phyloP scores from a whole-genome alignment of 2,888 invertebrate genomes.

The Cyclophora albipunctata region DNA sequence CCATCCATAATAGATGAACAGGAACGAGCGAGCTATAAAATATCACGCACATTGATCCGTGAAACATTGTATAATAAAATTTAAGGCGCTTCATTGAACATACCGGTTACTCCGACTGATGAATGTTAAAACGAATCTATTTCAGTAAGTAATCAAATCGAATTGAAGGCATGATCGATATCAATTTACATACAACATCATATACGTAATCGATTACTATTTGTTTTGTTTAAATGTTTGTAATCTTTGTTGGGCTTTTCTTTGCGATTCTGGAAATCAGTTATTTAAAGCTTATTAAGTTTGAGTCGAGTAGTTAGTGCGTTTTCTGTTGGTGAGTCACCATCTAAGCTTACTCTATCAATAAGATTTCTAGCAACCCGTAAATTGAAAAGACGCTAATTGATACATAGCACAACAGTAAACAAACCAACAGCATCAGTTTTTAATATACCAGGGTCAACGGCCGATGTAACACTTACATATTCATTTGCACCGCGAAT shows the following conservation, averaged over 20 bases:
- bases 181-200: background rate
- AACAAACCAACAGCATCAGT: conserved; percentile 4
- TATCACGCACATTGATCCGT: conserved; percentile 19
- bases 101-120: background rate
- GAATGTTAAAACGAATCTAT: background rate
- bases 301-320: too few relatives aligned
- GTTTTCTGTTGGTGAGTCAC: too few relatives aligned
- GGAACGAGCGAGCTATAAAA: conserved; percentile 31
- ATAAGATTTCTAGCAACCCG: too few relatives aligned
- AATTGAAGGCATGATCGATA: background rate
- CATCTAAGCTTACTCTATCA: too few relatives aligned
- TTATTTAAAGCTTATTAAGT: too few relatives aligned
- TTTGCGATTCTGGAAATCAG: too few relatives aligned
- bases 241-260: too few relatives aligned
- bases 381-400: conserved; percentile 1
- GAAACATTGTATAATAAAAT: conserved; percentile 17
- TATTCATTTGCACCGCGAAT: too few relatives aligned
- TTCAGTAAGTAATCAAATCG: background rate
- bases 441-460: conserved; percentile 14
- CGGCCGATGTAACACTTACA: conserved; percentile 8
- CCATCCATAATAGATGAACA: conserved; percentile 42
- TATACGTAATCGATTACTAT: too few relatives aligned
- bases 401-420: conserved; percentile 3
- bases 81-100: conserved; percentile 14
- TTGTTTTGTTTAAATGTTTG: too few relatives aligned